Percentiles rank a stretch among this genome's conserved stretches.
Evolutionary conservation across 2,888 invertebrate species (phyloP).

Genomic region (Lapara coniferarum): DNA sequence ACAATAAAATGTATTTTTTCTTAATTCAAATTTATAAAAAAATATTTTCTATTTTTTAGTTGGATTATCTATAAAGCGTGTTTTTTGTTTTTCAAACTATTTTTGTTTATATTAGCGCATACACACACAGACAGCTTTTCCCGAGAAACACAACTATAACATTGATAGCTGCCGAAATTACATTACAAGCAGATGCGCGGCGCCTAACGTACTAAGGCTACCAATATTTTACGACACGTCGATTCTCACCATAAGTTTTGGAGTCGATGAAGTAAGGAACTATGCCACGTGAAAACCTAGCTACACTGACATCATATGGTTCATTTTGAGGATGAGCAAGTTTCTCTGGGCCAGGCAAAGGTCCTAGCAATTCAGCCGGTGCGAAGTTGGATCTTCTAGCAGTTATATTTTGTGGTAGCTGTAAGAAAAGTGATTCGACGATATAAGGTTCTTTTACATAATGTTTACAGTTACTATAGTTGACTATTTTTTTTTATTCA

Average conservation of each 20-base stretch:
- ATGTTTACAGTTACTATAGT: too few species aligned
- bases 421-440: conserved; percentile 10
- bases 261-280: conserved; percentile 72
- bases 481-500: too few species aligned
- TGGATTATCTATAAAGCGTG: too few species aligned
- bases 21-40: too few species aligned
- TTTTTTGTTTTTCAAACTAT: too few species aligned
- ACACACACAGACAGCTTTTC: too few species aligned
- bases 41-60: too few species aligned
- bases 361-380: conserved; percentile 48
- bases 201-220: background rate
- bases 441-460: background rate
- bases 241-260: conserved; percentile 64
- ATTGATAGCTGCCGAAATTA: too few species aligned
- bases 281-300: conserved; percentile 53
- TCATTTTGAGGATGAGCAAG: conserved; percentile 27
- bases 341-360: conserved; percentile 7
- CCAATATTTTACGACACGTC: background rate
- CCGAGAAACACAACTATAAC: too few species aligned
- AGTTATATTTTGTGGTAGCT: conserved; percentile 36
- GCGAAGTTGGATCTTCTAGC: conserved; percentile 60
- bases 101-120: too few species aligned
- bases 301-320: background rate
- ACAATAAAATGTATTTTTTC: too few species aligned
- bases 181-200: too few species aligned